A percentile compares a stretch with the other conserved stretches of the same genome.
phyloP scores from a whole-genome alignment of 2,797 vertebrate genomes.

The Tokudaia tokunoshimensis region DNA sequence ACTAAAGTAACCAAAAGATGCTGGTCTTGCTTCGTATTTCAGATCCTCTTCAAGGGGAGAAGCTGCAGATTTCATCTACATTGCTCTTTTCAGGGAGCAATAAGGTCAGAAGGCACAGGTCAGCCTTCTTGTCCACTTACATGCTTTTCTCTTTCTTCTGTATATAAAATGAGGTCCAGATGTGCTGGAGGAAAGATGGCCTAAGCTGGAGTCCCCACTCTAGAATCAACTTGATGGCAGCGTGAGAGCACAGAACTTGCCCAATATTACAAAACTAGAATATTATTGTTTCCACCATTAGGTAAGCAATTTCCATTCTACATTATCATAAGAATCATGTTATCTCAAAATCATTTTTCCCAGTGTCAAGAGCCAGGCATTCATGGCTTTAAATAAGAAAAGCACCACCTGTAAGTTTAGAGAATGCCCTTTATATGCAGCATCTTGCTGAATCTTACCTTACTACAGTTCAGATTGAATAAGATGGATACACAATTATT shows the following conservation, averaged over 20 bases:
- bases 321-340: neutral
- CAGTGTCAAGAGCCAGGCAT: neutral
- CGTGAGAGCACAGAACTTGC: neutral
- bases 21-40: neutral
- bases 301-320: neutral
- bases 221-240: neutral
- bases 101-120: neutral
- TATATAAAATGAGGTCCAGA: neutral
- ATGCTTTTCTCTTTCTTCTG: neutral
- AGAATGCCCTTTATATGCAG: neutral
- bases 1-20: neutral
- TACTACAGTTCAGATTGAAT: neutral
- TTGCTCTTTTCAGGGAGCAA: neutral
- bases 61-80: neutral
- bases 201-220: neutral
- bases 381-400: conserved; percentile 13
- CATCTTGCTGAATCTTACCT: neutral
- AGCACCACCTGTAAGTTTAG: neutral
- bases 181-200: neutral
- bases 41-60: neutral
- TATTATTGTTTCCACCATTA: neutral
- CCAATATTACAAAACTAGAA: neutral
- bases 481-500: neutral
- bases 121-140: neutral
- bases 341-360: neutral